Percentiles rank a stretch among this genome's conserved stretches.
Evolutionary conservation across 53 echinoderm and acorn worm species (phyloP).

Genomic region (Hippasteria phrygiana): DNA sequence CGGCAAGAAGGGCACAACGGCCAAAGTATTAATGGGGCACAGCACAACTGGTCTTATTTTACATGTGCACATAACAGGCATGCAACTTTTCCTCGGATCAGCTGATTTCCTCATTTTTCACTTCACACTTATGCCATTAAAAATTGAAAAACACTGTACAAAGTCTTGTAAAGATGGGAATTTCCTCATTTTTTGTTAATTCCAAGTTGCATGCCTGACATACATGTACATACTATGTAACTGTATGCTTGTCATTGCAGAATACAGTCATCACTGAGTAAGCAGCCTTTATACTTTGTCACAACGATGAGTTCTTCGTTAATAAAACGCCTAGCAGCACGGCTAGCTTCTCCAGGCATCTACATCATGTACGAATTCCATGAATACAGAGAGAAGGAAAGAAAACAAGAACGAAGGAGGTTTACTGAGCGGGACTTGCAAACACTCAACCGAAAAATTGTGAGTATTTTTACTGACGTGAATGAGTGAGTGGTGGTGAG

Average conservation of each 20-base stretch:
- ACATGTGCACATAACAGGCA: no score
- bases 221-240: no score
- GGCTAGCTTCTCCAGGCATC: slow-evolving; percentile 78
- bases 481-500: not conserved
- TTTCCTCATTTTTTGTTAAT: no score
- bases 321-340: slow-evolving; percentile 63
- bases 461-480: slow-evolving; percentile 66
- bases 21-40: no score
- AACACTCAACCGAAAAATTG: slow-evolving; percentile 92
- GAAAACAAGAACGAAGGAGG: slow-evolving; percentile 74
- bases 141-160: no score
- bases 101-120: no score
- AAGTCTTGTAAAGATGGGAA: no score
- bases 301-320: slow-evolving; percentile 35
- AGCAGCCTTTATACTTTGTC: not conserved
- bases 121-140: no score
- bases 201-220: no score
- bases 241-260: not conserved
- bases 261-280: not conserved
- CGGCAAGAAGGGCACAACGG: no score
- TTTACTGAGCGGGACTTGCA: slow-evolving; percentile 87
- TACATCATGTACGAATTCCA: slow-evolving; percentile 84
- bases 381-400: slow-evolving; percentile 85
- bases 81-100: no score
- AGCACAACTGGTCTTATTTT: no score